A percentile compares a stretch with the other conserved stretches of the same genome.
These are phyloP conservation scores for Brenthis ino DNA, from an alignment of 2,888 invertebrate species.

Conservation along the genomic window DNA sequence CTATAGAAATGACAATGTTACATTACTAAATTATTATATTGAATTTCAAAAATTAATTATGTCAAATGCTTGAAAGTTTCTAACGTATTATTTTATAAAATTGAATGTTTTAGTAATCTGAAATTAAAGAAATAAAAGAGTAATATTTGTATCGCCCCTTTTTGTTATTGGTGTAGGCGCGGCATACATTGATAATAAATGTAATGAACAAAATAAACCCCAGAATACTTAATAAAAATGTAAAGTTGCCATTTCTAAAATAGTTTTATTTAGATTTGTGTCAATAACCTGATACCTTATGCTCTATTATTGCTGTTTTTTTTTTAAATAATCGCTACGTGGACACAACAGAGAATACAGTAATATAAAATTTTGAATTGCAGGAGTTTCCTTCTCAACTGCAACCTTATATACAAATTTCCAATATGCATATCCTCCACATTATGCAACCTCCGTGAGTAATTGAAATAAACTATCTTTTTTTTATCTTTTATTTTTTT, in stretches of 20 bases:
- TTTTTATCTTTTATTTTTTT: neutral
- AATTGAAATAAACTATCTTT: conserved; percentile 8
- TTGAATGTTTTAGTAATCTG: too few species aligned
- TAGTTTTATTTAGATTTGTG: neutral
- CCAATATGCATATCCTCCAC: conserved; percentile 44
- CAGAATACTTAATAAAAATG: neutral
- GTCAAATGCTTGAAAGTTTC: too few species aligned
- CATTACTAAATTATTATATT: too few species aligned
- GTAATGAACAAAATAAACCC: too few species aligned
- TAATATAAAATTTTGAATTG: conserved; percentile 55
- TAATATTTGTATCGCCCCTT: too few species aligned
- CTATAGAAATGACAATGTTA: too few species aligned
- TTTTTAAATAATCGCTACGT: conserved; percentile 28
- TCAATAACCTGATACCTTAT: conserved; percentile 21
- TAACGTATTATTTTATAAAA: too few species aligned
- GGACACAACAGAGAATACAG: conserved; percentile 54
- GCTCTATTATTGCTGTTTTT: conserved; percentile 20
- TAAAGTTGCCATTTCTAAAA: conserved; percentile 3
- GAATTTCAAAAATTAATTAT: too few species aligned
- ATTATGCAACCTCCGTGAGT: conserved; percentile 44
- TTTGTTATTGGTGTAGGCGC: too few species aligned
- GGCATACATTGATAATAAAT: too few species aligned
- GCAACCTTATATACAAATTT: conserved; percentile 57
- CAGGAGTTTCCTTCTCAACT: conserved; percentile 50
- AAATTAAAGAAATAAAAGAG: too few species aligned